These are phyloP conservation scores for Baccha elongata DNA, from an alignment of 2,888 invertebrate genomes.

Conservation along the genomic window DNA sequence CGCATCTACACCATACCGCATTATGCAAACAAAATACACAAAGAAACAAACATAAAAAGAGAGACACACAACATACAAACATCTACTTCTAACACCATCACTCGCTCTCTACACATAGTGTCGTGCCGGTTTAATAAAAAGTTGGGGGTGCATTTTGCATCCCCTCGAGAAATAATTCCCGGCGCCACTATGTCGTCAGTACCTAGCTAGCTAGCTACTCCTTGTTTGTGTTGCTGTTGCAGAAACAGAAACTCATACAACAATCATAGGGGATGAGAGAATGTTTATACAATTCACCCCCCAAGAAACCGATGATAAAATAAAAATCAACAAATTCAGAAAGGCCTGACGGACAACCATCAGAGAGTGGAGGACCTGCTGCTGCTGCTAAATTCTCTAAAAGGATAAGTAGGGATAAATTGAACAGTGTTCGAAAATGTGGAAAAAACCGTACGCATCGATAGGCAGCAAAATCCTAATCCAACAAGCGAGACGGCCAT, in stretches of 20 bases:
- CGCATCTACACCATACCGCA: background rate
- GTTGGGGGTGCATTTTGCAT: conserved; percentile 66
- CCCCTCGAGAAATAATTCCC: conserved; percentile 62
- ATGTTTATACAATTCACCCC: conserved; percentile 28
- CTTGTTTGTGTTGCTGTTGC: conserved; percentile 42
- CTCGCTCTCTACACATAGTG: background rate
- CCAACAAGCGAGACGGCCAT: conserved; percentile 45
- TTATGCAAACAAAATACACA: conserved; percentile 29
- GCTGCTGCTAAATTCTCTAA: conserved; percentile 33
- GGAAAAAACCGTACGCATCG: conserved; percentile 54
- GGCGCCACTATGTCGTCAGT: conserved; percentile 61
- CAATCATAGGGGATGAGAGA: background rate
- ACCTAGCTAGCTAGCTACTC: no score
- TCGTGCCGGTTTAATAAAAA: background rate
- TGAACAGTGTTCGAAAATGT: conserved; percentile 49
- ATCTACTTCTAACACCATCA: background rate
- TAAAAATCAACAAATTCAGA: conserved; percentile 7
- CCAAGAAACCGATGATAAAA: conserved; percentile 14
- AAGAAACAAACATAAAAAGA: conserved; percentile 26
- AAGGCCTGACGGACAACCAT: background rate
- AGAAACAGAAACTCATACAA: conserved; percentile 38
- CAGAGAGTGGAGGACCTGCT: conserved; percentile 37
- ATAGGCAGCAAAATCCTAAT: conserved; percentile 28
- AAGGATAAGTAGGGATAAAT: conserved; percentile 47
- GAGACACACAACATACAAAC: conserved; percentile 13